Conservation (phyloP, 1,140 invertebrate genomes). For the Orchestia grillus region DNA sequence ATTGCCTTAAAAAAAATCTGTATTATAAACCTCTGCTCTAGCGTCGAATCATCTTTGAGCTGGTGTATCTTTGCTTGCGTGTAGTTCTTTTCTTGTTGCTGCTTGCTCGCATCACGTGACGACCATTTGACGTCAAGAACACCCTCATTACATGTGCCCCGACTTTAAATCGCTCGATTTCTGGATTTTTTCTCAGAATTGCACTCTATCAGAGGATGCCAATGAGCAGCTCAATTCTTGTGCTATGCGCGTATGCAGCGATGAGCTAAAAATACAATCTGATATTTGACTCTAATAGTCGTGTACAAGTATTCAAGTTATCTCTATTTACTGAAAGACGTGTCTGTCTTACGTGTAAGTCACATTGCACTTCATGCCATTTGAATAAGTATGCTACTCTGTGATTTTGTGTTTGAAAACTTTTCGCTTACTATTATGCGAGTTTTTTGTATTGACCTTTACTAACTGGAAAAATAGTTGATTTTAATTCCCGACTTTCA, state of each 20-base stretch:
- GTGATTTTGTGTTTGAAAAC: too few species aligned
- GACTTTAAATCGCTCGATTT: neutral
- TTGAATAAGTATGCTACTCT: too few species aligned
- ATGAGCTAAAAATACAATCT: neutral
- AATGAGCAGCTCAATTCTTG: too few species aligned
- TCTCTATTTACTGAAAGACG: too few species aligned
- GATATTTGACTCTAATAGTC: too few species aligned
- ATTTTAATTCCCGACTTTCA: neutral
- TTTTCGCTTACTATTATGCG: neutral
- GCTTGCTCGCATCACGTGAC: neutral
- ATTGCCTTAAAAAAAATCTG: neutral
- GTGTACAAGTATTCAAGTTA: too few species aligned
- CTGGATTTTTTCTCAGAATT: neutral
- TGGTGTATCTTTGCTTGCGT: neutral
- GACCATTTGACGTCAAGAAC: neutral
- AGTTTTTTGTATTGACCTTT: neutral
- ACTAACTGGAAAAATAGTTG: neutral
- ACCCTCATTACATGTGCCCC: neutral
- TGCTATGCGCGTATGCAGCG: neutral
- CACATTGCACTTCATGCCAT: too few species aligned
- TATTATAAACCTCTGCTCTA: neutral
- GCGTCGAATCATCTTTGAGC: neutral
- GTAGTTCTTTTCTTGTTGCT: neutral
- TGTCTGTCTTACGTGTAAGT: too few species aligned
- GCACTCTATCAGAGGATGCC: neutral